A percentile compares a stretch with the other conserved stretches of the same genome.
Conservation (phyloP, 1,140 invertebrate genomes). For the Magallana gigas region DNA sequence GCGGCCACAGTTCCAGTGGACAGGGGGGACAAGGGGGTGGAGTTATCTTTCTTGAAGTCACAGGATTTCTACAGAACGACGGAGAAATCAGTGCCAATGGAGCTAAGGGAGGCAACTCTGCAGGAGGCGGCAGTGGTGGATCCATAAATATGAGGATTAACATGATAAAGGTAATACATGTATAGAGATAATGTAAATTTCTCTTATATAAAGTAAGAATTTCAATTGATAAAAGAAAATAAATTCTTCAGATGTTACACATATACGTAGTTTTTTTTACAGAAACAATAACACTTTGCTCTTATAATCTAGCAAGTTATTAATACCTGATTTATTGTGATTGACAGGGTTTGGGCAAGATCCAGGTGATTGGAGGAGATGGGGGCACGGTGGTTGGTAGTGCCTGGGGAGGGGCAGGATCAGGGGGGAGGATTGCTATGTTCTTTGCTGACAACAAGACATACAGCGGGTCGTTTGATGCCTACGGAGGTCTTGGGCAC, state of each 20-base stretch:
- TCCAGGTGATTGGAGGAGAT: constrained; percentile 68
- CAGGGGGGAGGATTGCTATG: constrained; percentile 69
- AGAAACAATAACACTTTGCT: no score
- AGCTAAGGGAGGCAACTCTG: constrained; percentile 51
- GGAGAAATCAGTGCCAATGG: constrained; percentile 68
- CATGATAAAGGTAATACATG: constrained; percentile 63
- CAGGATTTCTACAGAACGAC: constrained; percentile 65
- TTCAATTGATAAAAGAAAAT: no score
- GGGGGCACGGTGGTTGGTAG: constrained; percentile 45
- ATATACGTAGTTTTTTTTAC: no score
- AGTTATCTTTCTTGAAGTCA: constrained; percentile 62
- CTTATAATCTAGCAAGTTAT: background rate
- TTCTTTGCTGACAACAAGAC: constrained; percentile 70
- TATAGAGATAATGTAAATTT: background rate
- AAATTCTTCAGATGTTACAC: background rate
- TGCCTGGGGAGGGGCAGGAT: constrained; percentile 64
- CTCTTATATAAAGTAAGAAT: background rate
- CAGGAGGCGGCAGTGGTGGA: constrained; percentile 71
- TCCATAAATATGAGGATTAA: constrained; percentile 64
- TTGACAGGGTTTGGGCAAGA: constrained; percentile 68
- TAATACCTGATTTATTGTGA: background rate
- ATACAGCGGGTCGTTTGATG: constrained; percentile 66
- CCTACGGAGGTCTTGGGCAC: constrained; percentile 66
- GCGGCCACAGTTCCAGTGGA: constrained; percentile 46
- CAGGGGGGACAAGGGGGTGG: constrained; percentile 64